Evolutionary conservation across 2,113 vertebrate species (phyloP).

Genomic region (Siphamia tubifer): DNA sequence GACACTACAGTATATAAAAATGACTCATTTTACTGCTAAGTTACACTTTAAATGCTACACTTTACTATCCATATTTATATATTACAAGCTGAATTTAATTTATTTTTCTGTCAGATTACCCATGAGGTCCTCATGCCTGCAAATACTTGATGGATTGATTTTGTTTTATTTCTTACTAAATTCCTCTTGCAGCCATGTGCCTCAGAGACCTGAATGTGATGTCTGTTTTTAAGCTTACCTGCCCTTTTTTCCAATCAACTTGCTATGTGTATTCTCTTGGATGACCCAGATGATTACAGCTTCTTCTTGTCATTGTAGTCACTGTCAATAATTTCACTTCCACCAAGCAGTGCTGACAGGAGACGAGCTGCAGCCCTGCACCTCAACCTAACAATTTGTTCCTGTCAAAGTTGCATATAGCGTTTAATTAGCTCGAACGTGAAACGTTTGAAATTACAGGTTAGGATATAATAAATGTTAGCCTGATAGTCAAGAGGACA

Average conservation of each 20-base stretch:
- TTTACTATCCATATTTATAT: no score
- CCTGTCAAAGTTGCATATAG: neutral
- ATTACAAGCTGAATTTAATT: no score
- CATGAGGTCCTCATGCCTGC: no score
- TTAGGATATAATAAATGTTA: conserved; percentile 22
- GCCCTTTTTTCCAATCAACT: neutral
- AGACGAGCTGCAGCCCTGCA: neutral
- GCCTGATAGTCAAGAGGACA: neutral
- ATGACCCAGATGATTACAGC: conserved; percentile 13
- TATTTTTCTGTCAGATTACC: no score
- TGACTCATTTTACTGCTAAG: no score
- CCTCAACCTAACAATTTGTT: conserved; percentile 9
- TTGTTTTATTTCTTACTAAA: no score
- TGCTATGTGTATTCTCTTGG: conserved; percentile 3
- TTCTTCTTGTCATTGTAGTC: neutral
- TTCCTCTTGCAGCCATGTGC: no score
- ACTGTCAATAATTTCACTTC: conserved; percentile 8
- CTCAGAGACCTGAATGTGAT: no score
- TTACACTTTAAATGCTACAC: no score
- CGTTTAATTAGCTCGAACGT: conserved; percentile 15
- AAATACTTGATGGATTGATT: neutral
- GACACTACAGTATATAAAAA: no score
- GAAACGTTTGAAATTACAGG: conserved; percentile 2
- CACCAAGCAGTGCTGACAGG: neutral
- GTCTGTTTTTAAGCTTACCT: neutral